phyloP scores from a whole-genome alignment of 23 tunicate species.

The Halocynthia roretzi region DNA sequence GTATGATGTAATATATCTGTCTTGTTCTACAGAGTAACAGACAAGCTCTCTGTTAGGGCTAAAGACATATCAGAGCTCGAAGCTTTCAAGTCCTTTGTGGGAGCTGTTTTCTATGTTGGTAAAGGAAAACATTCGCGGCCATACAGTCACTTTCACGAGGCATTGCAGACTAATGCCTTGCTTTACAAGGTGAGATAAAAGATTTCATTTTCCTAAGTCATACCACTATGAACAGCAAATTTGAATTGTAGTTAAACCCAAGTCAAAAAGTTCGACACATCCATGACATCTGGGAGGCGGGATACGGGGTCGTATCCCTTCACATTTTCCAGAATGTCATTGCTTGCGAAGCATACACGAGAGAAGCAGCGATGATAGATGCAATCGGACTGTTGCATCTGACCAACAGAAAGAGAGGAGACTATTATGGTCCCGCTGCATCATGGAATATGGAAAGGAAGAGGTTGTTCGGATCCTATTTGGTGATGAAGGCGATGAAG shows the following conservation, averaged over 20 bases:
- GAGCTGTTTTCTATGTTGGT: constrained; percentile 79
- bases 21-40: constrained; percentile 43
- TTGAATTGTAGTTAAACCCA: background rate
- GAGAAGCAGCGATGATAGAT: constrained; percentile 94
- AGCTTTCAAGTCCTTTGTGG: constrained; percentile 51
- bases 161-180: constrained; percentile 12
- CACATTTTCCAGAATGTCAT: constrained; percentile 76
- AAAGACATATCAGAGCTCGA: constrained; percentile 51
- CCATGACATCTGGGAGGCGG: constrained; percentile 57
- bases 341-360: constrained; percentile 73
- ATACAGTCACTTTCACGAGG: constrained; percentile 77
- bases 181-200: background rate
- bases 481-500: constrained; percentile 56
- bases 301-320: constrained; percentile 65
- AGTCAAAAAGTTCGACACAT: constrained; percentile 69
- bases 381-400: constrained; percentile 74
- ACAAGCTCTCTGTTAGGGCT: constrained; percentile 54
- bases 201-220: background rate
- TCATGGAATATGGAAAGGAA: constrained; percentile 46
- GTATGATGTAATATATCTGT: background rate
- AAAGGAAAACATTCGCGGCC: constrained; percentile 84
- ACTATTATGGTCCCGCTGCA: constrained; percentile 56
- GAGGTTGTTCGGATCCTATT: constrained; percentile 55
- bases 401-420: constrained; percentile 64
- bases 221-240: no score